These are phyloP conservation scores for Acrobasis consociella DNA, from an alignment of 2,888 invertebrate genomes.

Conservation along the genomic window DNA sequence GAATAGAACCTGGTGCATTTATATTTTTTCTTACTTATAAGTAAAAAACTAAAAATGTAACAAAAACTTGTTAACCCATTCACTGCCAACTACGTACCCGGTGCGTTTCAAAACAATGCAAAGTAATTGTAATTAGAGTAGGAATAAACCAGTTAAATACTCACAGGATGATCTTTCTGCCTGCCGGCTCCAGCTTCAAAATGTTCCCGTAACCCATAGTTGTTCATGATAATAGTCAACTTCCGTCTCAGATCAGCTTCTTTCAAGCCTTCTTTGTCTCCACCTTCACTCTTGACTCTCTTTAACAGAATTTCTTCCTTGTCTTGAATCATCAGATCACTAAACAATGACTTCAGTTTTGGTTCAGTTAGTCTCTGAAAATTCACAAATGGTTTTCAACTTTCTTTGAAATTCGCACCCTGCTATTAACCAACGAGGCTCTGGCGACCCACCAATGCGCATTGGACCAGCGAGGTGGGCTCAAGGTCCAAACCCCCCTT, in stretches of 20 bases:
- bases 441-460: too few relatives aligned
- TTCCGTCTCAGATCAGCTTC: slow-evolving; percentile 91
- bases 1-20: too few relatives aligned
- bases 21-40: too few relatives aligned
- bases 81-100: too few relatives aligned
- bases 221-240: slow-evolving; percentile 90
- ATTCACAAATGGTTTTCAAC: background rate
- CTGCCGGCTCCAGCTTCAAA: slow-evolving; percentile 87
- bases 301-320: slow-evolving; percentile 95
- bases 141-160: slow-evolving; percentile 28
- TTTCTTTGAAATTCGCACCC: too few relatives aligned
- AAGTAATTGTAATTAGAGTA: too few relatives aligned
- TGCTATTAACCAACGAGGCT: too few relatives aligned
- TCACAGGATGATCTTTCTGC: slow-evolving; percentile 81
- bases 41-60: too few relatives aligned
- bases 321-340: slow-evolving; percentile 95
- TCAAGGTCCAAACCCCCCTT: too few relatives aligned
- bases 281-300: slow-evolving; percentile 89
- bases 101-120: too few relatives aligned
- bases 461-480: too few relatives aligned
- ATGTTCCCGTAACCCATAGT: slow-evolving; percentile 90
- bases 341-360: slow-evolving; percentile 92
- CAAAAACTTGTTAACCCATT: too few relatives aligned
- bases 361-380: slow-evolving; percentile 89
- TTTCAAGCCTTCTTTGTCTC: slow-evolving; percentile 93